These are phyloP conservation scores for Clarias platycephalus DNA, from an alignment of 2,797 vertebrate species.

Conservation along the genomic window DNA sequence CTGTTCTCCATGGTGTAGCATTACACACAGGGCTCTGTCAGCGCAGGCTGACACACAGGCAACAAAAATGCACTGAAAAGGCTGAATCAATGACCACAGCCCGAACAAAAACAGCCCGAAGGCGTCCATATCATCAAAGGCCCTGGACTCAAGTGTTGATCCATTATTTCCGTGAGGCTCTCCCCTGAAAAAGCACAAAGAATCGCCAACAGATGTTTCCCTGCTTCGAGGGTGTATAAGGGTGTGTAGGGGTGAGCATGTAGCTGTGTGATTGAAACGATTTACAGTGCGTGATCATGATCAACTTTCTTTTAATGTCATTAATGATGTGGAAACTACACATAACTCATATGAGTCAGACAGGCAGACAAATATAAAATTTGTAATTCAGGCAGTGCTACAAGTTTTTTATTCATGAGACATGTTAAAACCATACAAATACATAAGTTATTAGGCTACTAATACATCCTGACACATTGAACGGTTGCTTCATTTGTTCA, in stretches of 20 bases:
- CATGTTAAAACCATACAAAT: not conserved
- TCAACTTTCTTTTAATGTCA: slow-evolving; percentile 5
- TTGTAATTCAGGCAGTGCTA: not conserved
- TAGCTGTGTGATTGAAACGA: slow-evolving; percentile 5
- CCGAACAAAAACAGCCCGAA: slow-evolving; percentile 51
- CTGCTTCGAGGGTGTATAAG: slow-evolving; percentile 11
- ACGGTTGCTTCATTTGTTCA: not conserved
- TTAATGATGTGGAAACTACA: not conserved
- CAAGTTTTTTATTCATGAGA: not conserved
- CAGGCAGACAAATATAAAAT: not conserved
- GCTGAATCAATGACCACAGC: slow-evolving; percentile 46
- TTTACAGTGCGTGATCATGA: slow-evolving; percentile 29
- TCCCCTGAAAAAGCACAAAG: slow-evolving; percentile 49
- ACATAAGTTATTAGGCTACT: not conserved
- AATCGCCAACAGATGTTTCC: slow-evolving; percentile 55
- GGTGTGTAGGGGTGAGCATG: slow-evolving; percentile 7
- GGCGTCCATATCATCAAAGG: slow-evolving; percentile 51
- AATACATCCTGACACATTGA: not conserved
- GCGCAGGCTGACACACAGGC: slow-evolving; percentile 30
- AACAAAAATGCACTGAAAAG: slow-evolving; percentile 35
- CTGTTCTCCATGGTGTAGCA: slow-evolving; percentile 35
- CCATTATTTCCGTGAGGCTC: slow-evolving; percentile 44
- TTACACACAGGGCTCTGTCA: slow-evolving; percentile 31
- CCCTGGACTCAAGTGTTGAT: slow-evolving; percentile 46
- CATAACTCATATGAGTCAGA: not conserved